Evolutionary conservation across 1,140 invertebrate genomes (phyloP), one percentile per base, ranked within the genome.

Genomic region (Lineus longissimus): DNA sequence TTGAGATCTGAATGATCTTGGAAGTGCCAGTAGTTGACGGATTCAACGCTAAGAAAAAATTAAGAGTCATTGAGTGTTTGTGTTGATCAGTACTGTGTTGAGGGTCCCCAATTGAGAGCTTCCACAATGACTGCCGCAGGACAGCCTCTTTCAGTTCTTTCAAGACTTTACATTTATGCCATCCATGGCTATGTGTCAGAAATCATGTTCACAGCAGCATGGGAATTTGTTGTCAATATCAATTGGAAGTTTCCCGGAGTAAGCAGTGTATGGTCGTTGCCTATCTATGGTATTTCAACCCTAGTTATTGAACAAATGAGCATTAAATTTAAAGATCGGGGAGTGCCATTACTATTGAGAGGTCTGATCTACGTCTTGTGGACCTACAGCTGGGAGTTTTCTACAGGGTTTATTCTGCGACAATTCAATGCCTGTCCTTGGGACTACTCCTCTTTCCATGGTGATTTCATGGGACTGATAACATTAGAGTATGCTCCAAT

Each of bases 401-500:
- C 74, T 41, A 81, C 81, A 47, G 85, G 85, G 13, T 77, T 70
- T 61, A 51, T 85, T n/a, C 70, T 86, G 9, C 74, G 77, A 40
- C 72, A 80, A 55, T 83, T 84, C 64, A 76, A 80, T 64, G 83
- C 84, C 0, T 85, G 85, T 71, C 84, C 85, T 1, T 85, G 85
- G 85, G 83, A 86, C 65, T 86, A 86, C 69, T 80, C 79, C 15
- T 78, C 76, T 22, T 82, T 84, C 70, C 68, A 75, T 59, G 83
- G 80, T 64, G 81, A 85, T 67, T 76, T 85, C 55, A 79, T 79
- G 73, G 84, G 84, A 0, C 71, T 86, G 23, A 77, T 86, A 30
- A 85, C 84, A 9, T 66, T 85, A 9, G 85, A 86, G 68, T 86
- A 85, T 72, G 81, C 82, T 27, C 84, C 85, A 1, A 70, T 85